phyloP scores from a whole-genome alignment of 1,140 invertebrate species.

The Drosophila bipectinata region DNA sequence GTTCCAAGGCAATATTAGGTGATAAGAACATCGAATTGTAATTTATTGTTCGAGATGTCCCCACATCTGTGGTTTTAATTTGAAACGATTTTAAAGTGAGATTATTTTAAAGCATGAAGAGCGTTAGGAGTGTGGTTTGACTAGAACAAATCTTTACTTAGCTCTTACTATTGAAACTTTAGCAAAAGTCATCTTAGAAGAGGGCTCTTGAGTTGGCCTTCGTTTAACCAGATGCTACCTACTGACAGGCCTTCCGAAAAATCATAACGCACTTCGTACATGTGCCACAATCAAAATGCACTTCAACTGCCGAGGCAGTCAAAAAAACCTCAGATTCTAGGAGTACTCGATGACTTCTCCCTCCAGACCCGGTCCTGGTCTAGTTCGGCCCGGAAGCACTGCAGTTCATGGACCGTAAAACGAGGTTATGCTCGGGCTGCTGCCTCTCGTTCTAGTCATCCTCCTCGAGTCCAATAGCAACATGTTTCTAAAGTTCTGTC shows the following conservation, averaged over 20 bases:
- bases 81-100: constrained; percentile 42
- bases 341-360: constrained; percentile 27
- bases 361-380: too few relatives aligned
- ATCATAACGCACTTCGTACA: constrained; percentile 68
- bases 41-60: constrained; percentile 57
- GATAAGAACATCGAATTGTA: constrained; percentile 82
- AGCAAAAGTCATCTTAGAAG: background rate
- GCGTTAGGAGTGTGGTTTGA: background rate
- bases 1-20: constrained; percentile 56
- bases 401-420: constrained; percentile 80
- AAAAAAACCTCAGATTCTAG: constrained; percentile 26
- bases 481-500: constrained; percentile 36
- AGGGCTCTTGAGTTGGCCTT: constrained; percentile 20
- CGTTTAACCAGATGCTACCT: constrained; percentile 37
- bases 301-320: constrained; percentile 29
- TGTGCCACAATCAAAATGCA: constrained; percentile 61
- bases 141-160: background rate
- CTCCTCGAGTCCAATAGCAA: constrained; percentile 10
- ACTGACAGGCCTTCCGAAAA: constrained; percentile 60
- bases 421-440: constrained; percentile 76
- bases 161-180: background rate
- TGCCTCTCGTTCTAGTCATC: constrained; percentile 30
- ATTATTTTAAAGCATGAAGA: constrained; percentile 52
- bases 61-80: constrained; percentile 50
- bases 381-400: constrained; percentile 11